Conservation (phyloP, 92 coral and sea anemone genomes). For the Porites evermanni region DNA sequence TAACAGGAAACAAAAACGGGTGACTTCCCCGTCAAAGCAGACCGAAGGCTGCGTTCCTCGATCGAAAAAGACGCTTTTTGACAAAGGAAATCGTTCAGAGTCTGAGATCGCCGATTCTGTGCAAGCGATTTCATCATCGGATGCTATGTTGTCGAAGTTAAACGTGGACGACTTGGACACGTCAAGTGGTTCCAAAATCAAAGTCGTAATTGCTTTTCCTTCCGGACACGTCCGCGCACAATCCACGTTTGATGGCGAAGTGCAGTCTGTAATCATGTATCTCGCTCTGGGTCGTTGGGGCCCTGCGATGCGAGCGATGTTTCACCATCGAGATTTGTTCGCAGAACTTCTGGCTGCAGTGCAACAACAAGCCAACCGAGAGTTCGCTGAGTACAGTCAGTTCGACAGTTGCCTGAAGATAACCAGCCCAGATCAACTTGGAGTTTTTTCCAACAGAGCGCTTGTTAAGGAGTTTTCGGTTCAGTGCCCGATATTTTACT, state of each 20-base stretch:
- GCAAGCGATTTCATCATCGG: too few relatives aligned
- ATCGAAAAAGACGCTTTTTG: too few relatives aligned
- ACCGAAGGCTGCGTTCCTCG: too few relatives aligned
- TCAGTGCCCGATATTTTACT: constrained; percentile 17
- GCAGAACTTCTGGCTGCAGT: constrained; percentile 1
- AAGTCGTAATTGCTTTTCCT: constrained; percentile 24
- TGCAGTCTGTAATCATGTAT: constrained; percentile 4
- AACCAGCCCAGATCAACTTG: constrained; percentile 27
- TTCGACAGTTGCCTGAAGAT: constrained; percentile 24
- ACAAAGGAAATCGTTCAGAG: too few relatives aligned
- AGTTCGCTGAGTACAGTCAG: neutral
- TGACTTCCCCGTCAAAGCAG: too few relatives aligned
- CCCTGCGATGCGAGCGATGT: constrained; percentile 7
- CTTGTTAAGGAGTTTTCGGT: constrained; percentile 33
- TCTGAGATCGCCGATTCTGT: too few relatives aligned
- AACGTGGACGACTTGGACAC: constrained; percentile 9
- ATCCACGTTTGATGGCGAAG: constrained; percentile 21
- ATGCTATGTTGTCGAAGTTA: neutral
- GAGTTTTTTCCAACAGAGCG: constrained; percentile 20
- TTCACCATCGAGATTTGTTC: constrained; percentile 5
- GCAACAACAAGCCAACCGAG: neutral
- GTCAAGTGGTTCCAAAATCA: constrained; percentile 10
- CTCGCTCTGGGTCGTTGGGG: constrained; percentile 20
- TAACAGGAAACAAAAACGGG: neutral
- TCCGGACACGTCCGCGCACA: constrained; percentile 4